Percentiles rank a stretch among this genome's conserved stretches.
Conservation (phyloP, 2,113 vertebrate genomes). For the Thinocorus orbignyianus region DNA sequence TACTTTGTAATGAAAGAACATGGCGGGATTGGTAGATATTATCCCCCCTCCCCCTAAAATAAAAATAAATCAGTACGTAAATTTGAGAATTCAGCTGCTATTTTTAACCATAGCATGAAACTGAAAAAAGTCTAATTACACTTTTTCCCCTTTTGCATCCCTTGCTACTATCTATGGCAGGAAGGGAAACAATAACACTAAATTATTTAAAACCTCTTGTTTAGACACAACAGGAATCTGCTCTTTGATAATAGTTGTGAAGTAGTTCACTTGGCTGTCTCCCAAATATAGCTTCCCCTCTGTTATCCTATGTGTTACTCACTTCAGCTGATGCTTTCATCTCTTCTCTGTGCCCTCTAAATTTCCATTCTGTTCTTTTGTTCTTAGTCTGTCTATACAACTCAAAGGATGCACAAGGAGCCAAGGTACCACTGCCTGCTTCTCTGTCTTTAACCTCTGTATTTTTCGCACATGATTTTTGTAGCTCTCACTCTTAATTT, state of each 20-base stretch:
- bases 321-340: background rate
- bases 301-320: background rate
- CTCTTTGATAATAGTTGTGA: background rate
- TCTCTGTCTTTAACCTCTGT: background rate
- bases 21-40: background rate
- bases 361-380: background rate
- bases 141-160: background rate
- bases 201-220: conserved; percentile 6
- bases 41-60: no score
- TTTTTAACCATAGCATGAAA: background rate
- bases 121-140: background rate
- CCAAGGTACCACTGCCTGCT: background rate
- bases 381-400: background rate
- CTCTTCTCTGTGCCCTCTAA: background rate
- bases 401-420: background rate
- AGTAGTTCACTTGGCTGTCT: background rate
- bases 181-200: background rate
- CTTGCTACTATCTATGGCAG: background rate
- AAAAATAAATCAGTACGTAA: background rate
- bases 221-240: background rate
- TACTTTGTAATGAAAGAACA: background rate
- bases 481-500: background rate
- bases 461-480: background rate
- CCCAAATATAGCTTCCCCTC: background rate
- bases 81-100: background rate